Conservation (phyloP, 35 echinoderm and acorn worm species). For the Ophioderma brevispina region DNA sequence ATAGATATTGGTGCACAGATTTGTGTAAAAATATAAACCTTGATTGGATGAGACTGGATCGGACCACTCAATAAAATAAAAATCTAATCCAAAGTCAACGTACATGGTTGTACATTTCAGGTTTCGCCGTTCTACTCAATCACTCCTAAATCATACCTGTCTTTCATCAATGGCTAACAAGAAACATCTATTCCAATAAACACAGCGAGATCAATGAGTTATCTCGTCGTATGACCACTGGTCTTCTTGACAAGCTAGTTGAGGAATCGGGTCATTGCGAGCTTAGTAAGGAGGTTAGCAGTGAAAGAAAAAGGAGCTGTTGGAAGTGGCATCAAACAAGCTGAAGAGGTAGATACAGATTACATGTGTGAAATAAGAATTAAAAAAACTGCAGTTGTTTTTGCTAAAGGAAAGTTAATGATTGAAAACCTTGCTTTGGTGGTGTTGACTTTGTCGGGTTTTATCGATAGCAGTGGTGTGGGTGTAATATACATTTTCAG, state of each 20-base stretch:
- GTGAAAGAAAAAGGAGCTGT: constrained; percentile 97
- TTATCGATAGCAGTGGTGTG: too few relatives aligned
- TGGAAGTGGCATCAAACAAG: constrained; percentile 89
- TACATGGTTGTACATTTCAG: constrained; percentile 18
- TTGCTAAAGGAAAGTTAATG: too few relatives aligned
- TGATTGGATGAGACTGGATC: too few relatives aligned
- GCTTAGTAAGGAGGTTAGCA: constrained; percentile 76
- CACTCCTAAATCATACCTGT: constrained; percentile 98
- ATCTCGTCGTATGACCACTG: constrained; percentile 93
- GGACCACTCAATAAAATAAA: too few relatives aligned
- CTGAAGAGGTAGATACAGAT: constrained; percentile 71
- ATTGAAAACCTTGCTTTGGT: too few relatives aligned
- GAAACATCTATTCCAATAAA: constrained; percentile 84
- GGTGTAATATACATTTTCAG: too few relatives aligned
- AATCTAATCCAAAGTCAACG: too few relatives aligned
- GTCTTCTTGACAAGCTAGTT: constrained; percentile 94
- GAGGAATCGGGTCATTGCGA: constrained; percentile 85
- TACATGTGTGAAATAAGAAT: too few relatives aligned
- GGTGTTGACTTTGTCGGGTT: too few relatives aligned
- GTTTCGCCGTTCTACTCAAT: constrained; percentile 97
- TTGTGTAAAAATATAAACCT: too few relatives aligned
- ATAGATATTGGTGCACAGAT: too few relatives aligned
- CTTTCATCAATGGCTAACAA: constrained; percentile 98
- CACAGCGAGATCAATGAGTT: constrained; percentile 90
- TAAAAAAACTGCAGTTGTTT: too few relatives aligned